Evolutionary conservation across 2,888 invertebrate species (phyloP).

Genomic region (Chydorus sphaericus): DNA sequence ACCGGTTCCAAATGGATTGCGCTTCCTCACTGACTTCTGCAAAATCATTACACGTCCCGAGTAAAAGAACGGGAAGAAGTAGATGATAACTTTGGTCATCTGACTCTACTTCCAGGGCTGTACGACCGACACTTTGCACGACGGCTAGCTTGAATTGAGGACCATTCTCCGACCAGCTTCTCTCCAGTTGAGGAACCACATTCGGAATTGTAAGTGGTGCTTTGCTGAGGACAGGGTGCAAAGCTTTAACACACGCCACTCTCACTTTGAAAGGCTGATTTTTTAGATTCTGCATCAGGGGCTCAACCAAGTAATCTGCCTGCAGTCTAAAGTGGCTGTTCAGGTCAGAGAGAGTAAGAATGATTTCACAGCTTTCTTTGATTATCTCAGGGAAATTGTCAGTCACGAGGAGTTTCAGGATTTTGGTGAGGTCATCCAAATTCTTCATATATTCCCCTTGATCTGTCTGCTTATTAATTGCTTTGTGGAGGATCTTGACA

Average conservation of each 20-base stretch:
- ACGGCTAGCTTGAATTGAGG: background rate
- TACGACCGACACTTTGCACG: background rate
- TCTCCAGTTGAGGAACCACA: background rate
- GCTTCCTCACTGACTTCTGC: background rate
- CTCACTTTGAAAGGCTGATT: background rate
- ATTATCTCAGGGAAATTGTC: background rate
- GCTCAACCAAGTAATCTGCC: background rate
- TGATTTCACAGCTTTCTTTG: constrained; percentile 3
- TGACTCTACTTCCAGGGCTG: background rate
- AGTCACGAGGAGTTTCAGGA: background rate
- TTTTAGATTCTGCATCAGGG: background rate
- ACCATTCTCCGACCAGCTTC: background rate
- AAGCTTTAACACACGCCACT: background rate
- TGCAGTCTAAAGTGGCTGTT: background rate
- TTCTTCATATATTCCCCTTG: background rate
- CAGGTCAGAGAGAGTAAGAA: background rate
- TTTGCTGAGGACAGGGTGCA: background rate
- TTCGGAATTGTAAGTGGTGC: background rate
- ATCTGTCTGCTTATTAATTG: background rate
- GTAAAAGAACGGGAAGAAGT: background rate
- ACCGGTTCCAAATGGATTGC: background rate
- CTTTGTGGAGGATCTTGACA: background rate
- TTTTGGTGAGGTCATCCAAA: background rate
- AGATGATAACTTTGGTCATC: constrained; percentile 1
- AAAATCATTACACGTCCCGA: background rate